Evolutionary conservation across 2,113 vertebrate species (phyloP).

Genomic region (Calonectris borealis): DNA sequence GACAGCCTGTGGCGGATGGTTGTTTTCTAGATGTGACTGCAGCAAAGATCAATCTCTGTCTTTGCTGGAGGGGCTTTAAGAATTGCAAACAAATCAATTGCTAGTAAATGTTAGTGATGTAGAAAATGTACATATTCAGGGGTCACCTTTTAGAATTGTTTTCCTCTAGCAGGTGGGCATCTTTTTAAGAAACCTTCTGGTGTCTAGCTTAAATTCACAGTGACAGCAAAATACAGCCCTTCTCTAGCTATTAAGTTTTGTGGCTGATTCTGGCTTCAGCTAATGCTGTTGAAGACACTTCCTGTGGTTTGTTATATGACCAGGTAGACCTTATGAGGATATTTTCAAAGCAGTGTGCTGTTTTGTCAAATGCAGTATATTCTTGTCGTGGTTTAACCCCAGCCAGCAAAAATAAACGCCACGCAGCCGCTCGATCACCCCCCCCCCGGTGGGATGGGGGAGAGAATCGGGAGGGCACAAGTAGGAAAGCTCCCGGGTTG

Average conservation of each 20-base stretch:
- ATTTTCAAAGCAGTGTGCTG: neutral
- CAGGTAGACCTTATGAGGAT: neutral
- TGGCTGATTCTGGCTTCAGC: neutral
- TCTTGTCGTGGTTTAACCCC: too few species aligned
- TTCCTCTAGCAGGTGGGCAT: neutral
- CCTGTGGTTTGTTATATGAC: neutral
- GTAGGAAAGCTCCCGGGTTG: too few species aligned
- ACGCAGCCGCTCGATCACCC: too few species aligned
- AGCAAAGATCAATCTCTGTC: slow-evolving; percentile 8
- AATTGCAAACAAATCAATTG: slow-evolving; percentile 31
- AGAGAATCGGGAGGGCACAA: too few species aligned
- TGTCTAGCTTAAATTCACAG: neutral
- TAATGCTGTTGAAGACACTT: neutral
- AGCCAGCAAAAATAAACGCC: too few species aligned
- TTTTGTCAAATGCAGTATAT: neutral
- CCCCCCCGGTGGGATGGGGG: too few species aligned
- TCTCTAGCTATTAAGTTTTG: neutral
- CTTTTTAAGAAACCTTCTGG: neutral
- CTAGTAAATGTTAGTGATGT: neutral
- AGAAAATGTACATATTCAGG: neutral
- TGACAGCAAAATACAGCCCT: neutral
- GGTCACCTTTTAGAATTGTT: neutral
- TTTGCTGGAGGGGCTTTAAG: neutral
- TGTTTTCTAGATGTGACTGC: neutral
- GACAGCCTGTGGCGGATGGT: neutral